These are phyloP conservation scores for Oryzias dopingdopingensis DNA, from an alignment of 2,797 vertebrate genomes.

Conservation along the genomic window DNA sequence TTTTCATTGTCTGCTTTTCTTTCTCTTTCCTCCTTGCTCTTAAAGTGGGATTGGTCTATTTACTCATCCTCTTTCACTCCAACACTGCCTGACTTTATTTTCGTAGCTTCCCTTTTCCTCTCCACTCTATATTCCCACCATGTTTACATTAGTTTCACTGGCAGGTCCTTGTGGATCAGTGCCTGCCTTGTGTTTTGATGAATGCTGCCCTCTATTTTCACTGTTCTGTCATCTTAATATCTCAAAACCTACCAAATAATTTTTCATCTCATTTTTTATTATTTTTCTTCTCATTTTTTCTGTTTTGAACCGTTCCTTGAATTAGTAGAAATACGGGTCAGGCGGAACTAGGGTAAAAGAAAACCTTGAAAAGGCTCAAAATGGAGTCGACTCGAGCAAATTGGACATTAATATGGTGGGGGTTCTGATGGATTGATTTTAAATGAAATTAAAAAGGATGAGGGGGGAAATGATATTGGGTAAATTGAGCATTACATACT, in stretches of 20 bases:
- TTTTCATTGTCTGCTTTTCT: conserved; percentile 22
- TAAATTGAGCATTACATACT: conserved; percentile 75
- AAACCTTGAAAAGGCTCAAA: conserved; percentile 51
- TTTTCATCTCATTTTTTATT: conserved; percentile 24
- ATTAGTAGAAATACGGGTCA: conserved; percentile 50
- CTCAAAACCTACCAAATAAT: conserved; percentile 23
- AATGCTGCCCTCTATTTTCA: conserved; percentile 43
- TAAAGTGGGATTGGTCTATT: conserved; percentile 35
- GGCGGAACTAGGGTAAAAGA: conserved; percentile 22
- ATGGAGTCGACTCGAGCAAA: conserved; percentile 55
- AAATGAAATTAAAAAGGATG: conserved; percentile 71
- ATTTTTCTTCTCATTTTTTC: conserved; percentile 4
- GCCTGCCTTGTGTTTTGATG: conserved; percentile 48
- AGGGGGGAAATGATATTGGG: conserved; percentile 59
- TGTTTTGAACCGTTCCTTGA: conserved; percentile 31
- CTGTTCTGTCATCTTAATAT: conserved; percentile 45
- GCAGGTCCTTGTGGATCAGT: conserved; percentile 33
- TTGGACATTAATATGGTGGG: conserved; percentile 37
- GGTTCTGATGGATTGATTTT: conserved; percentile 55
- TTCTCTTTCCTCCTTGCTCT: conserved; percentile 20
- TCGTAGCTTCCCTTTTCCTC: conserved; percentile 44
- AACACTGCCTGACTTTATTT: conserved; percentile 40
- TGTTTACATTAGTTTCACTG: conserved; percentile 62
- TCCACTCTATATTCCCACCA: conserved; percentile 58
- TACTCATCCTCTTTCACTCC: conserved; percentile 40